Percentiles rank a stretch among this genome's conserved stretches.
These are phyloP conservation scores for Geotrypetes seraphini DNA, from an alignment of 2,797 vertebrate species.

Conservation along the genomic window DNA sequence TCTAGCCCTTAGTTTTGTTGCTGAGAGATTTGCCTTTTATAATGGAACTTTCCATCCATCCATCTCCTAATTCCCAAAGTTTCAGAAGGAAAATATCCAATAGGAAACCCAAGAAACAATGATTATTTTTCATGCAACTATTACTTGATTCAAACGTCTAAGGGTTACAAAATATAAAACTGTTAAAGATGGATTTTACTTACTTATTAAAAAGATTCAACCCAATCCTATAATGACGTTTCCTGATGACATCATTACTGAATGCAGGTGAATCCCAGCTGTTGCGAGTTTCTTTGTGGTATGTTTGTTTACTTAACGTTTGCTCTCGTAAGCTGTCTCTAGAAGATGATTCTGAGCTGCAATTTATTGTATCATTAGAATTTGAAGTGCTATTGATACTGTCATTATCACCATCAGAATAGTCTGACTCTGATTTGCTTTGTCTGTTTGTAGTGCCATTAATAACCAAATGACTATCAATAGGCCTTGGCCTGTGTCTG, in stretches of 20 bases:
- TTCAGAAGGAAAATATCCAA: too few species aligned
- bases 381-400: slow-evolving; percentile 97
- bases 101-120: too few species aligned
- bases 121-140: too few species aligned
- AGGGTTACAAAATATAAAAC: too few species aligned
- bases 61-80: too few species aligned
- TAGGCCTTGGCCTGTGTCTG: slow-evolving; percentile 68
- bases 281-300: slow-evolving; percentile 94
- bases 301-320: slow-evolving; percentile 91
- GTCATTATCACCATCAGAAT: slow-evolving; percentile 92
- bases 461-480: slow-evolving; percentile 83
- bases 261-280: slow-evolving; percentile 97
- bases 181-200: slow-evolving; percentile 27
- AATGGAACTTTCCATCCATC: too few species aligned
- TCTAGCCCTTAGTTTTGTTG: too few species aligned
- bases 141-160: too few species aligned
- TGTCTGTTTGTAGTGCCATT: slow-evolving; percentile 85
- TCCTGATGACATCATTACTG: slow-evolving; percentile 92
- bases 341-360: slow-evolving; percentile 92
- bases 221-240: slow-evolving; percentile 91
- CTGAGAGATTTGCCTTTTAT: too few species aligned
- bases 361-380: slow-evolving; percentile 95
- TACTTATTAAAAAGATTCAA: slow-evolving; percentile 98
- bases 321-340: slow-evolving; percentile 90
- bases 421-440: slow-evolving; percentile 94